Evolutionary conservation across 2,888 invertebrate species (phyloP).

Genomic region (Stenodera caucasica): DNA sequence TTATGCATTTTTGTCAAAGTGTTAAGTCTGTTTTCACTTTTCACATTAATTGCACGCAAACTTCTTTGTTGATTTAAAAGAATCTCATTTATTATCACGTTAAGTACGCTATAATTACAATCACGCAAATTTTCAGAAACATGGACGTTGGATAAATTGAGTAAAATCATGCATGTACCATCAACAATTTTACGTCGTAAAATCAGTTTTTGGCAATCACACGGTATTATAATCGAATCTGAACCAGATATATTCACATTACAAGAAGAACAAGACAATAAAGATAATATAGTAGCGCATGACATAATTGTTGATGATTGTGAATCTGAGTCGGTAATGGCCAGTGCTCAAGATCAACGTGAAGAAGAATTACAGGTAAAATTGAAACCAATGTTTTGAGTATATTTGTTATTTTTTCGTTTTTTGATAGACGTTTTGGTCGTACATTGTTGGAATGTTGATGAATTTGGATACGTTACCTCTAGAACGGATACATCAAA

Average conservation of each 20-base stretch:
- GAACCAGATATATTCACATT: conserved; percentile 73
- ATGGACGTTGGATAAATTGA: conserved; percentile 87
- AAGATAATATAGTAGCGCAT: conserved; percentile 59
- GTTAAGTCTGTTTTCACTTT: too few species aligned
- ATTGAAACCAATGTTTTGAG: neutral
- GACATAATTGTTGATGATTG: conserved; percentile 82
- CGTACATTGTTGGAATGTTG: conserved; percentile 95
- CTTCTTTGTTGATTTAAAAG: neutral
- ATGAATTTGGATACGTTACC: conserved; percentile 92
- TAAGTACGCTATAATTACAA: neutral
- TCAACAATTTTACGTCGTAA: conserved; percentile 81
- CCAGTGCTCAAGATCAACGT: conserved; percentile 89
- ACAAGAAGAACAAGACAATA: conserved; percentile 66
- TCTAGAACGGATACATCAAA: conserved; percentile 90
- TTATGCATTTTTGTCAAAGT: too few species aligned
- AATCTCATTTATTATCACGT: neutral
- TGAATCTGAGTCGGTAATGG: conserved; percentile 92
- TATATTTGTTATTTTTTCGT: conserved; percentile 21
- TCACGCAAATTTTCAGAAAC: conserved; percentile 57
- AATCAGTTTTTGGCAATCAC: conserved; percentile 93
- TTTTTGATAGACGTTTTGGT: conserved; percentile 78
- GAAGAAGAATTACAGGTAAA: conserved; percentile 87
- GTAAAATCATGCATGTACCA: conserved; percentile 84
- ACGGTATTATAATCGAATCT: conserved; percentile 80
- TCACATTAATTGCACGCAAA: neutral